phyloP scores from a whole-genome alignment of 2,888 invertebrate genomes.

The Onchidella celtica region DNA sequence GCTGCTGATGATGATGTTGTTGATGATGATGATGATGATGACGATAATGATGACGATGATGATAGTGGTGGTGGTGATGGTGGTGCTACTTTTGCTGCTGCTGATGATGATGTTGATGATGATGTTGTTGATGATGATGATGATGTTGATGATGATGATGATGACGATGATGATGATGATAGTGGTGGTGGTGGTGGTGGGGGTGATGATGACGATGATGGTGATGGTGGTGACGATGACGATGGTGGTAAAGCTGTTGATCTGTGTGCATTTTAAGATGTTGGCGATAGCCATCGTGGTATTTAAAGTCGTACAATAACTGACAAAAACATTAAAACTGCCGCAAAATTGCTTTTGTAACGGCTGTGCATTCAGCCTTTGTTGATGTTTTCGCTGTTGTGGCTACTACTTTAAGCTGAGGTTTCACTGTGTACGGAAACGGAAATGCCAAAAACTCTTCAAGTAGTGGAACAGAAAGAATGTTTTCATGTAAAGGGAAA shows the following conservation, averaged over 20 bases:
- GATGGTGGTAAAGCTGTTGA: conserved; percentile 21
- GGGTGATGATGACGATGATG: conserved; percentile 32
- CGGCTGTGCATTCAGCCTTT: no score
- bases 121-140: conserved; percentile 31
- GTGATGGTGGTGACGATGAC: conserved; percentile 38
- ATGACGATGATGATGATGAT: conserved; percentile 44
- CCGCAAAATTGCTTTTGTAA: no score
- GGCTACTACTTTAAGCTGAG: no score
- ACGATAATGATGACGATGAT: conserved; percentile 21
- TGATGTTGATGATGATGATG: conserved; percentile 38
- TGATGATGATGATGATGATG: conserved; percentile 25
- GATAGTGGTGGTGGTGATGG: not conserved
- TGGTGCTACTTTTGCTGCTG: not conserved
- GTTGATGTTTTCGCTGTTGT: no score
- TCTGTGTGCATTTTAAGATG: conserved; percentile 1
- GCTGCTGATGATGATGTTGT: no score
- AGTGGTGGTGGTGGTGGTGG: conserved; percentile 26
- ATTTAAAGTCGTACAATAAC: no score
- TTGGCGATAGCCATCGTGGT: conserved; percentile 17
- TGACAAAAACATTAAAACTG: no score
- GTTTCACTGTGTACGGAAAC: no score
- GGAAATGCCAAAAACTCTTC: no score
- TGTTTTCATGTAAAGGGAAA: no score
- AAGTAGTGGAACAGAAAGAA: no score
- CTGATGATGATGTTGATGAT: no score